phyloP scores from a whole-genome alignment of 1,140 invertebrate species.

The Drosophila oshimai region DNA sequence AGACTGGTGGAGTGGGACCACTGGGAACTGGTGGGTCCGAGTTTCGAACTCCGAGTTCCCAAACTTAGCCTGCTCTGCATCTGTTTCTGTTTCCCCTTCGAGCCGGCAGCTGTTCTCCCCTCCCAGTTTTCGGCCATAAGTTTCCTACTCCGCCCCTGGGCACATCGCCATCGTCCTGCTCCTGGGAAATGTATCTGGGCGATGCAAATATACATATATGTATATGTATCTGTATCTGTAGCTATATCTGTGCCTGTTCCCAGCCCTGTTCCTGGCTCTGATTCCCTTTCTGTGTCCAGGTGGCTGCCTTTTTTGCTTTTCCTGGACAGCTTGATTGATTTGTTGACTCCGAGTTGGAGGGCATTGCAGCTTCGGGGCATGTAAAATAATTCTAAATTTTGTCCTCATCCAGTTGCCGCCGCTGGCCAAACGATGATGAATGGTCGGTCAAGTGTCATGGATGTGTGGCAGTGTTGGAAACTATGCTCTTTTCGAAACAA shows the following conservation, averaged over 20 bases:
- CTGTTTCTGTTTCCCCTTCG: constrained; percentile 8
- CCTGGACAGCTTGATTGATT: constrained; percentile 40
- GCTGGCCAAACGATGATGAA: constrained; percentile 47
- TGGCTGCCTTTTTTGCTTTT: constrained; percentile 5
- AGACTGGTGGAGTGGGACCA: not conserved
- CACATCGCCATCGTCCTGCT: not conserved
- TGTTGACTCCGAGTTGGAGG: constrained; percentile 17
- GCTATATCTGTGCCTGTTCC: not conserved
- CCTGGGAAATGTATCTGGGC: constrained; percentile 1
- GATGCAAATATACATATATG: not conserved
- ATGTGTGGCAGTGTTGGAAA: no score
- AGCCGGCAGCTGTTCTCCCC: constrained; percentile 9
- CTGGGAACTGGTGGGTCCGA: not conserved
- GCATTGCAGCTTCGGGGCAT: constrained; percentile 10
- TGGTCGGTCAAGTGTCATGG: constrained; percentile 1
- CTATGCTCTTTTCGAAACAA: not conserved
- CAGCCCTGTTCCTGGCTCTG: no score
- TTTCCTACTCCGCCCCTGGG: not conserved
- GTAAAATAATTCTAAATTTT: constrained; percentile 41
- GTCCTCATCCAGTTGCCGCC: constrained; percentile 1
- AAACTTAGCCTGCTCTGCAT: not conserved
- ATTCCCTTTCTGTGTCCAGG: constrained; percentile 2
- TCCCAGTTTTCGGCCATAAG: not conserved
- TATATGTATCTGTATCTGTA: not conserved
- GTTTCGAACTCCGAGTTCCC: not conserved